Conservation (phyloP, 2,797 vertebrate species). For the Gouania willdenowi region DNA sequence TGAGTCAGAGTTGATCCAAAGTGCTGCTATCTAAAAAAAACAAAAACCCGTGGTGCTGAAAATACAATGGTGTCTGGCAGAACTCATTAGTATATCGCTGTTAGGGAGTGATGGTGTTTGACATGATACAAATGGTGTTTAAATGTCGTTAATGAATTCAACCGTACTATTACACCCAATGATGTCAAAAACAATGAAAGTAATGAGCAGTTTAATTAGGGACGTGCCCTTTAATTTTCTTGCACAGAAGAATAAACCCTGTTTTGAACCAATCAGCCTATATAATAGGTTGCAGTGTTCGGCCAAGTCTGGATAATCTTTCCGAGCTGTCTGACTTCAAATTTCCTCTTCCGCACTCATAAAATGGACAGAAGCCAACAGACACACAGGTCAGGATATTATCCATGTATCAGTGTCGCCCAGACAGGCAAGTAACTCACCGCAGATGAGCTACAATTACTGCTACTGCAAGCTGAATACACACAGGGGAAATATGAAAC, state of each 20-base stretch:
- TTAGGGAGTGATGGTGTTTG: too few relatives aligned
- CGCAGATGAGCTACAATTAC: conserved; percentile 50
- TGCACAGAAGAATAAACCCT: not conserved
- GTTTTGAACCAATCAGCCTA: too few relatives aligned
- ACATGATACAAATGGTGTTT: too few relatives aligned
- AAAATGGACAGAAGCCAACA: conserved; percentile 4
- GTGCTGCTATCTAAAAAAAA: too few relatives aligned
- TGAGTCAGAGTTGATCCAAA: too few relatives aligned
- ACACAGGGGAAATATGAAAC: conserved; percentile 44
- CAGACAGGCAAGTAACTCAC: conserved; percentile 26
- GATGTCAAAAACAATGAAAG: not conserved
- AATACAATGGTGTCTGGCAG: too few relatives aligned
- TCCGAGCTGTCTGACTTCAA: conserved; percentile 14
- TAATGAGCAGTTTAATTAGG: not conserved
- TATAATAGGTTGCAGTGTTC: too few relatives aligned
- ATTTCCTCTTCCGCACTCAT: conserved; percentile 17
- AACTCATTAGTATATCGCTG: too few relatives aligned
- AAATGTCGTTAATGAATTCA: too few relatives aligned
- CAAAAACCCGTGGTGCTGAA: too few relatives aligned
- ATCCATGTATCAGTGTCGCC: conserved; percentile 25
- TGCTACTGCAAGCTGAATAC: conserved; percentile 23
- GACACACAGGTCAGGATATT: conserved; percentile 11
- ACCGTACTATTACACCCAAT: not conserved
- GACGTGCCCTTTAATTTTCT: not conserved
- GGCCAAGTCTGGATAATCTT: conserved; percentile 1